Evolutionary conservation across 2,888 invertebrate species (phyloP).

Genomic region (Nemotelus pantherinus): DNA sequence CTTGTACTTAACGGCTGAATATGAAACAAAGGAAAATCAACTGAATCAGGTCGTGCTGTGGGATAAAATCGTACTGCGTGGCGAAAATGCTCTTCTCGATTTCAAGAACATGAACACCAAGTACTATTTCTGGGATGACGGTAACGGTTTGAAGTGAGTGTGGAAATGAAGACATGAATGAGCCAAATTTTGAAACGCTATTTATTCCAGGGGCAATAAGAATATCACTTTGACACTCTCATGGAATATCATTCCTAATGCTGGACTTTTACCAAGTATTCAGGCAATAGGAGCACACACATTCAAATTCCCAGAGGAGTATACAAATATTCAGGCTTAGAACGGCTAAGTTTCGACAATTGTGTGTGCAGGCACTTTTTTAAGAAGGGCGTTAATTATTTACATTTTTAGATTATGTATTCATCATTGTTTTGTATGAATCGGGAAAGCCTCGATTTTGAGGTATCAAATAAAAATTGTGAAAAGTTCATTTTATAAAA

Average conservation of each 20-base stretch:
- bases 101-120: conserved; percentile 96
- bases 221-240: conserved; percentile 95
- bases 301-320: conserved; percentile 91
- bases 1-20: conserved; percentile 96
- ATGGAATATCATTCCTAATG: conserved; percentile 99
- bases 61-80: conserved; percentile 97
- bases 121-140: conserved; percentile 99
- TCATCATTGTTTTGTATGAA: conserved; percentile 18
- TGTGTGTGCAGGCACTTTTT: too few species aligned
- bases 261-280: conserved; percentile 91
- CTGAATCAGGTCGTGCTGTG: conserved; percentile 95
- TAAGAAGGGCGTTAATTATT: too few species aligned
- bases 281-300: conserved; percentile 83
- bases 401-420: conserved; percentile 8
- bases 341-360: conserved; percentile 60
- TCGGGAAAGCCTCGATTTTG: neutral
- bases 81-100: conserved; percentile 91
- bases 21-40: conserved; percentile 86
- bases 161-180: neutral
- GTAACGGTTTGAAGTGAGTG: conserved; percentile 90
- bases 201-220: conserved; percentile 80
- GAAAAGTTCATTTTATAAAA: too few species aligned
- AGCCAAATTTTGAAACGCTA: neutral
- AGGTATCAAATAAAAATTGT: too few species aligned
- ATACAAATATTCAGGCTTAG: conserved; percentile 70